Base-by-base conservation (phyloP, 2,888 invertebrate species). In the Zaprionus bogoriensis region DNA sequence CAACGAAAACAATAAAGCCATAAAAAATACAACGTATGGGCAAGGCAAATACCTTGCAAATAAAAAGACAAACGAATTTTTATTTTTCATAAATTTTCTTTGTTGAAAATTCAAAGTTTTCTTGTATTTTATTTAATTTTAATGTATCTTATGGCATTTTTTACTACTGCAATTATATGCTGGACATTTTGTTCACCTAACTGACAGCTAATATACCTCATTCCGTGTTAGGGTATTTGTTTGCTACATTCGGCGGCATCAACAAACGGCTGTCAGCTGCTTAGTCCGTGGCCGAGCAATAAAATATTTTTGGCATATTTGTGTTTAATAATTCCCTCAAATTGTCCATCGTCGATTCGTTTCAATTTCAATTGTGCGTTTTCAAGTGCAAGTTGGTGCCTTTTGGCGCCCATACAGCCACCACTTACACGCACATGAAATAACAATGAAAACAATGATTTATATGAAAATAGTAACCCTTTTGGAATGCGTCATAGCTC, bases 261-360 rank as follows among this genome's bases (percentile, higher is more conserved):
- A 60, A 80, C 80, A 82, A 79, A 79, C 54, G 58, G 9, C 47
- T 54, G 73, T 53, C 81, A 77, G 67, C 62, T 68, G 73, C 51
- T 63, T 63, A 63, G 28, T 22, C 52, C 25, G 51, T 60, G 46
- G 57, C 46, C 51, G 57, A 42, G 52, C 47, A 70, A 76, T 79
- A 68, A 71, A 76, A 67, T 68, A 74, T 57, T 44, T 54, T 54
- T 47, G 50, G 42, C 67, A 77, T 77, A 73, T 83, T 69, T 82
- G 46, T 74, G 53, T 77, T 78, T 71, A 65, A 81, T 73, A 74
- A 22, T 60, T 58, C 66, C 47, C 48, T 58, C 47, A 66, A 73
- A 67, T 76, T 36, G 39, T 46, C 59, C 54, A 65, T 78, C 39
- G 44, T 46, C 57, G 54, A 65, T 76, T 74, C 63, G 69, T 64